Evolutionary conservation across 2,113 vertebrate species (phyloP).

Genomic region (Oncorhynchus mykiss): DNA sequence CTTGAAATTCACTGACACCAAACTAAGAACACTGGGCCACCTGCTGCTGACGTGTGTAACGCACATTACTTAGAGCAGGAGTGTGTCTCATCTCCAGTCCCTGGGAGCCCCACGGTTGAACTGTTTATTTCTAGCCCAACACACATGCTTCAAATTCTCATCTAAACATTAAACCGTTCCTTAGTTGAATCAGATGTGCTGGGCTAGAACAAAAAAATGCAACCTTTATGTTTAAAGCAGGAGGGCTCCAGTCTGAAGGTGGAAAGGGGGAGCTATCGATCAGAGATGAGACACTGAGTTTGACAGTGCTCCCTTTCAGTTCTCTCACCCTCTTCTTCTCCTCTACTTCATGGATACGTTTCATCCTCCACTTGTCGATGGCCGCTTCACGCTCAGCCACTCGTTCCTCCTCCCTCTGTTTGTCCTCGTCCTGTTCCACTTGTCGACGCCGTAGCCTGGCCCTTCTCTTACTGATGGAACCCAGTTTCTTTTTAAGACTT

Average conservation of each 20-base stretch:
- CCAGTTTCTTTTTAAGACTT: conserved; percentile 61
- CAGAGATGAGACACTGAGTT: no score
- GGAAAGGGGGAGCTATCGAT: no score
- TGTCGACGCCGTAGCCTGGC: conserved; percentile 66
- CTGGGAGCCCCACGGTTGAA: no score
- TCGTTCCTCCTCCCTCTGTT: conserved; percentile 58
- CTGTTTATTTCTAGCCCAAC: no score
- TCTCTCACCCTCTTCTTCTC: conserved; percentile 84
- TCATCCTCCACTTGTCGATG: conserved; percentile 84
- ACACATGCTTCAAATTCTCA: neutral
- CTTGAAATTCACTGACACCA: neutral
- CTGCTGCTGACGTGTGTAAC: neutral
- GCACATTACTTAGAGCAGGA: neutral
- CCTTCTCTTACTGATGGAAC: conserved; percentile 69
- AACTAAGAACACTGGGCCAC: neutral
- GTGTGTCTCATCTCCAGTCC: neutral
- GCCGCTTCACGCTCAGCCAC: conserved; percentile 75
- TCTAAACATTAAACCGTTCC: neutral
- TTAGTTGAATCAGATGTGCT: neutral
- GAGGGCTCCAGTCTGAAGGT: no score
- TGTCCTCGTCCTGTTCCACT: conserved; percentile 58
- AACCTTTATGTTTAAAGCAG: neutral
- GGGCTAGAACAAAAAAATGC: neutral
- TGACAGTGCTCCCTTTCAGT: neutral
- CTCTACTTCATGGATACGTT: conserved; percentile 81